A percentile compares a stretch with the other conserved stretches of the same genome.
Conservation (phyloP, 2,113 vertebrate species). For the Alligator sinensis region DNA sequence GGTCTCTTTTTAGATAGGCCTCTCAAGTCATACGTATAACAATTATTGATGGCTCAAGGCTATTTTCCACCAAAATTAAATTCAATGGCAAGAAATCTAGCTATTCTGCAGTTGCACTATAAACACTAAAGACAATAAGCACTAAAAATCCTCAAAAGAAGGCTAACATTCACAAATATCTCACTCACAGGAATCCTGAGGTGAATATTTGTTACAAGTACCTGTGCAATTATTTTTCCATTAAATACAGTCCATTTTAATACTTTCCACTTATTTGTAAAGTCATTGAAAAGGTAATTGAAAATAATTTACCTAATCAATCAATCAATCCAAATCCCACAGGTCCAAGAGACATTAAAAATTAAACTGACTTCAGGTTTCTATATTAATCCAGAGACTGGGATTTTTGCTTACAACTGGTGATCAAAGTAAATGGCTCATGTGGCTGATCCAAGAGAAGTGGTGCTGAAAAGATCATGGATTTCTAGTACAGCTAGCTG, state of each 20-base stretch:
- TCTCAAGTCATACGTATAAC: not conserved
- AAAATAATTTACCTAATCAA: conserved; percentile 24
- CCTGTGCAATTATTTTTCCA: not conserved
- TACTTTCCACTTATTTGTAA: not conserved
- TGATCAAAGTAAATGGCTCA: not conserved
- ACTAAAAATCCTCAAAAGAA: not conserved
- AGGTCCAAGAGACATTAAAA: not conserved
- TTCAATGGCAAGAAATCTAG: not conserved
- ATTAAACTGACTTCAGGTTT: conserved; percentile 8
- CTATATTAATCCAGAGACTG: not conserved
- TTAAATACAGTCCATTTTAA: not conserved
- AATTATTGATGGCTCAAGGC: not conserved
- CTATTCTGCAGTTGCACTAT: not conserved
- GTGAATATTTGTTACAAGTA: not conserved
- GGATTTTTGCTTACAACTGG: not conserved
- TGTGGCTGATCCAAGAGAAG: not conserved
- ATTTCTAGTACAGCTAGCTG: not conserved
- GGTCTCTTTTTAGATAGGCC: not conserved
- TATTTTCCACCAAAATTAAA: not conserved
- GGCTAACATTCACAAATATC: not conserved
- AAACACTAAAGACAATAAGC: not conserved
- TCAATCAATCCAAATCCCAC: conserved; percentile 38
- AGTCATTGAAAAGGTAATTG: not conserved
- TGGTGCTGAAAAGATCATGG: not conserved
- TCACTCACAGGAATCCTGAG: not conserved